Evolutionary conservation across 2,113 vertebrate species (phyloP).

Genomic region (Triplophysa tibetana): DNA sequence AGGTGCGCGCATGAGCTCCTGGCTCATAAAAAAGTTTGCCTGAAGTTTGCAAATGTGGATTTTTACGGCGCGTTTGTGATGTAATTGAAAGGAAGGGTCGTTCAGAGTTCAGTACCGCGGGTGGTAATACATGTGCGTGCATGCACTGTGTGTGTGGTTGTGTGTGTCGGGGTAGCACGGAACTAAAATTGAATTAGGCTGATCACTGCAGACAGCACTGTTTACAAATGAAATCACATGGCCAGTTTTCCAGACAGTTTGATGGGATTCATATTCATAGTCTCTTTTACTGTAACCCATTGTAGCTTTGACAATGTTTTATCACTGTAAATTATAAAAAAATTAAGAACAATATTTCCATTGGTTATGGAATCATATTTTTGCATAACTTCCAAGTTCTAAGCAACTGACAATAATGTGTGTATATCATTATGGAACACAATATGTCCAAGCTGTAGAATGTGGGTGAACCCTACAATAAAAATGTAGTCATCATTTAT

Average conservation of each 20-base stretch:
- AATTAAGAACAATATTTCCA: not conserved
- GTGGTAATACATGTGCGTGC: not conserved
- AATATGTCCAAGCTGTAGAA: not conserved
- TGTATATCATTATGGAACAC: not conserved
- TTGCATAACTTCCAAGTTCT: not conserved
- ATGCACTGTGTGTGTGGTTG: not conserved
- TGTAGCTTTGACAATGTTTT: not conserved
- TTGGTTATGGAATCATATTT: not conserved
- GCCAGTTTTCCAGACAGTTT: not conserved
- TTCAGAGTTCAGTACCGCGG: constrained; percentile 9
- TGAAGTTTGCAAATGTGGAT: constrained; percentile 8
- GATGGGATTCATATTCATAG: constrained; percentile 9
- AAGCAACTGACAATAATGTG: not conserved
- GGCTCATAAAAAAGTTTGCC: constrained; percentile 4
- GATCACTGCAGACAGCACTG: not conserved
- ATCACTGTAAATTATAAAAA: not conserved
- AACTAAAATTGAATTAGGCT: constrained; percentile 13
- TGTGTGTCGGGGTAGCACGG: not conserved
- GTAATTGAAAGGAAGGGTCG: constrained; percentile 23
- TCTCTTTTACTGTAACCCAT: not conserved
- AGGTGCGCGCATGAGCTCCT: not conserved
- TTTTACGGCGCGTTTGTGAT: constrained; percentile 28
- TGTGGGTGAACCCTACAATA: not conserved
- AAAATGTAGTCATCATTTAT: too few relatives aligned
- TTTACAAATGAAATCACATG: not conserved